phyloP scores from a whole-genome alignment of 1,140 invertebrate species.

The Zeugodacus cucurbitae region DNA sequence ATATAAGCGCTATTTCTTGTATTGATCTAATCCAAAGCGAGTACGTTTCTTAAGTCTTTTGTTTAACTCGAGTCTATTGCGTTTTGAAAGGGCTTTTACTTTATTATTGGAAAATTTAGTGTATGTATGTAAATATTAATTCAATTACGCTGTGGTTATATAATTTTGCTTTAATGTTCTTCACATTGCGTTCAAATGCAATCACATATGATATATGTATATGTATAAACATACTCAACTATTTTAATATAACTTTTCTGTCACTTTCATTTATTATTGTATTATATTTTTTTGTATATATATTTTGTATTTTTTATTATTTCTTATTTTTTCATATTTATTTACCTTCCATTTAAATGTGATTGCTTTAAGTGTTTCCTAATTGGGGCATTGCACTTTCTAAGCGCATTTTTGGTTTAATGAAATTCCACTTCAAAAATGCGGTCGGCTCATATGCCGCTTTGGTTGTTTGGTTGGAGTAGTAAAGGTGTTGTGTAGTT shows the following conservation, averaged over 20 bases:
- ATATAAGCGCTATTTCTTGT: background rate
- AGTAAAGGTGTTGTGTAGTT: no score
- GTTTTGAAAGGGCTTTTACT: background rate
- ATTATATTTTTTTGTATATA: background rate
- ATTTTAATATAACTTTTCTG: no score
- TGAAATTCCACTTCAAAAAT: background rate
- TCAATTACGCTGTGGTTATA: background rate
- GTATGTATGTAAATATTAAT: no score
- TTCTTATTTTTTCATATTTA: background rate
- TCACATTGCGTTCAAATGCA: background rate
- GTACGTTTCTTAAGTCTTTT: background rate
- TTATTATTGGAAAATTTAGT: no score
- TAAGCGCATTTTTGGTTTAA: background rate
- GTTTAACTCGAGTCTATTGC: background rate
- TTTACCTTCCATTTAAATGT: background rate
- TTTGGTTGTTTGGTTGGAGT: no score
- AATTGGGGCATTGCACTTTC: background rate
- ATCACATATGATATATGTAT: no score
- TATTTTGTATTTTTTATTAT: background rate
- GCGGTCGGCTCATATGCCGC: no score
- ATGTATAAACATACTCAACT: background rate
- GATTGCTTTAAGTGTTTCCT: background rate
- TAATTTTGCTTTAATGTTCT: background rate
- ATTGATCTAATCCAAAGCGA: background rate
- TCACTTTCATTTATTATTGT: no score